Conservation (phyloP, 2,797 vertebrate genomes). For the Pterois miles region DNA sequence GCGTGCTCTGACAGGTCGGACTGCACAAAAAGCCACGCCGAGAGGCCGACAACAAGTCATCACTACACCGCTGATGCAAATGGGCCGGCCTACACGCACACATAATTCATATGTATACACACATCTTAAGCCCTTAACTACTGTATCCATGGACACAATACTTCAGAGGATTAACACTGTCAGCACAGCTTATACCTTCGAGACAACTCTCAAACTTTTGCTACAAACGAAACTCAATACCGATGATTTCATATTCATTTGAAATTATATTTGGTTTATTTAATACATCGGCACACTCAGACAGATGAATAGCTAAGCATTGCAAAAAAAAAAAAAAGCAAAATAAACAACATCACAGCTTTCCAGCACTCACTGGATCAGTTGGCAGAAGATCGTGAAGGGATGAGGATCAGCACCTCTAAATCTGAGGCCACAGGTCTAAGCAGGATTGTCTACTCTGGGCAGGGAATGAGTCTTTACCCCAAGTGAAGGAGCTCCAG, state of each 20-base stretch:
- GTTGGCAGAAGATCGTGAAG: too few species aligned
- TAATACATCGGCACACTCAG: neutral
- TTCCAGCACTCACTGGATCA: too few species aligned
- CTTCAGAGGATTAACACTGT: constrained; percentile 18
- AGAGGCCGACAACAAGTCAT: constrained; percentile 23
- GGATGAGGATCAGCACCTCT: too few species aligned
- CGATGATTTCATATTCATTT: neutral
- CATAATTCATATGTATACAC: constrained; percentile 10
- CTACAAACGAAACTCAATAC: neutral
- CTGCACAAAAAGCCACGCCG: constrained; percentile 33
- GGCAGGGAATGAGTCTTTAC: too few species aligned
- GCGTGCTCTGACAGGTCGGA: constrained; percentile 73
- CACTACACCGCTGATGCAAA: constrained; percentile 35
- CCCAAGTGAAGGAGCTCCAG: too few species aligned
- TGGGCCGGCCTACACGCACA: constrained; percentile 20
- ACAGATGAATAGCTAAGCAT: neutral
- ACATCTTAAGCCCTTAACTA: constrained; percentile 41
- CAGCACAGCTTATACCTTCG: constrained; percentile 8
- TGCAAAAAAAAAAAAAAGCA: too few species aligned
- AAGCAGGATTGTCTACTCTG: too few species aligned
- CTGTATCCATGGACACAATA: constrained; percentile 19
- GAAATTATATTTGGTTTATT: neutral
- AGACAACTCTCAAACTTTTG: neutral
- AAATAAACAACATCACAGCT: neutral
- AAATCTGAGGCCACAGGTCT: too few species aligned